phyloP scores from a whole-genome alignment of 2,888 invertebrate species.

The Glaucopsyche alexis region DNA sequence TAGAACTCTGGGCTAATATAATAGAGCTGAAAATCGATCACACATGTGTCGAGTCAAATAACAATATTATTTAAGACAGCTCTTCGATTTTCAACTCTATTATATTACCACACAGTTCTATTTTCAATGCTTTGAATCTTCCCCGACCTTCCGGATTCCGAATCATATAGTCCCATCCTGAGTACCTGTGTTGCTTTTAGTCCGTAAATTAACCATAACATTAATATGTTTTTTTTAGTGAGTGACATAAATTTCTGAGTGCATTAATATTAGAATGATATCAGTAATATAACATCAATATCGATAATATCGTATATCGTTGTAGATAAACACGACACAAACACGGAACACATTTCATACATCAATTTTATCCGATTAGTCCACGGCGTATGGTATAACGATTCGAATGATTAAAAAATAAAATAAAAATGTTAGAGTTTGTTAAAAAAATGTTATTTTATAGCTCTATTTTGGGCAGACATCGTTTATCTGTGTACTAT shows the following conservation, averaged over 20 bases:
- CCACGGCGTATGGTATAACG: not conserved
- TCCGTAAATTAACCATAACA: not conserved
- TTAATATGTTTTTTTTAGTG: too few relatives aligned
- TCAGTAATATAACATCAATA: not conserved
- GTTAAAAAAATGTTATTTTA: not conserved
- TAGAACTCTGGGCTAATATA: too few relatives aligned
- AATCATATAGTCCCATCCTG: too few relatives aligned
- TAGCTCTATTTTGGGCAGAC: not conserved
- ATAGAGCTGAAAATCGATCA: too few relatives aligned
- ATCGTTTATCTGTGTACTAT: too few relatives aligned
- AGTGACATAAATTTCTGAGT: not conserved
- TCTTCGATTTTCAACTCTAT: too few relatives aligned
- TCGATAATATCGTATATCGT: not conserved
- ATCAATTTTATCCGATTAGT: conserved; percentile 8
- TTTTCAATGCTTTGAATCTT: too few relatives aligned
- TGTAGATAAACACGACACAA: not conserved
- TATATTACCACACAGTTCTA: too few relatives aligned
- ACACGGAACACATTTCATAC: not conserved
- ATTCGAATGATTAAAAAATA: not conserved
- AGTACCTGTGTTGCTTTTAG: too few relatives aligned
- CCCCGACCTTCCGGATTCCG: too few relatives aligned
- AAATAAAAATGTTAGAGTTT: not conserved
- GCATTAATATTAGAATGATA: not conserved
- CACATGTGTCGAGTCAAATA: too few relatives aligned
- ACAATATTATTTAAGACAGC: too few relatives aligned